Evolutionary conservation across 2,888 invertebrate species (phyloP).

Genomic region (Matsumyia berberina): DNA sequence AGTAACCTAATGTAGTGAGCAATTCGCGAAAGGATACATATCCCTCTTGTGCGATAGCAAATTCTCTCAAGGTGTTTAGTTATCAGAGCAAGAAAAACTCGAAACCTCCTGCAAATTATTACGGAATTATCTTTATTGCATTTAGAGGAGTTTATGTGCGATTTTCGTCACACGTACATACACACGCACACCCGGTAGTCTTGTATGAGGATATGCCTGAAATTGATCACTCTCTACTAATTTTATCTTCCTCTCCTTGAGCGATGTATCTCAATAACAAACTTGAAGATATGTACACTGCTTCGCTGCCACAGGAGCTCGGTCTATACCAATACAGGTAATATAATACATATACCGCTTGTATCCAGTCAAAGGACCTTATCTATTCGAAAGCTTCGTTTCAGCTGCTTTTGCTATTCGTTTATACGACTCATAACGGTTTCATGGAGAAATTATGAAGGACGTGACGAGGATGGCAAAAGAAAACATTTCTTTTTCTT

Average conservation of each 20-base stretch:
- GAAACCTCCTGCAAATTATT: constrained; percentile 71
- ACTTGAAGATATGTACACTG: constrained; percentile 40
- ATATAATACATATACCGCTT: constrained; percentile 2
- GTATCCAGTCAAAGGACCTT: constrained; percentile 68
- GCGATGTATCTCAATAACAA: constrained; percentile 71
- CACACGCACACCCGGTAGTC: not conserved
- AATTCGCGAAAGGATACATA: constrained; percentile 63
- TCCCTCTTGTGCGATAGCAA: constrained; percentile 31
- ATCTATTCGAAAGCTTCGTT: constrained; percentile 67
- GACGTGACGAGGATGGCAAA: constrained; percentile 73
- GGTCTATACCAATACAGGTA: constrained; percentile 45
- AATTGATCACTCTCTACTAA: constrained; percentile 75
- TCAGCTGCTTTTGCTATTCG: constrained; percentile 60
- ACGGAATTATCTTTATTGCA: constrained; percentile 74
- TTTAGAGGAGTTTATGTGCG: constrained; percentile 63
- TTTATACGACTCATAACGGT: constrained; percentile 69
- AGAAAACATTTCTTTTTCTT: constrained; percentile 28
- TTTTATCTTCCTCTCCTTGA: constrained; percentile 68
- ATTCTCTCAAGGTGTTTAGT: constrained; percentile 40
- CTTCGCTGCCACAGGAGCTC: constrained; percentile 11
- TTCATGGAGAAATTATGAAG: constrained; percentile 76
- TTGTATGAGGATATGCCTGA: constrained; percentile 45
- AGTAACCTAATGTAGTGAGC: constrained; percentile 62
- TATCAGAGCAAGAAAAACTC: constrained; percentile 32
- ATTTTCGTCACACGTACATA: constrained; percentile 49